Base-by-base conservation (phyloP, 2,888 invertebrate genomes). In the Andrena trimmerana region DNA sequence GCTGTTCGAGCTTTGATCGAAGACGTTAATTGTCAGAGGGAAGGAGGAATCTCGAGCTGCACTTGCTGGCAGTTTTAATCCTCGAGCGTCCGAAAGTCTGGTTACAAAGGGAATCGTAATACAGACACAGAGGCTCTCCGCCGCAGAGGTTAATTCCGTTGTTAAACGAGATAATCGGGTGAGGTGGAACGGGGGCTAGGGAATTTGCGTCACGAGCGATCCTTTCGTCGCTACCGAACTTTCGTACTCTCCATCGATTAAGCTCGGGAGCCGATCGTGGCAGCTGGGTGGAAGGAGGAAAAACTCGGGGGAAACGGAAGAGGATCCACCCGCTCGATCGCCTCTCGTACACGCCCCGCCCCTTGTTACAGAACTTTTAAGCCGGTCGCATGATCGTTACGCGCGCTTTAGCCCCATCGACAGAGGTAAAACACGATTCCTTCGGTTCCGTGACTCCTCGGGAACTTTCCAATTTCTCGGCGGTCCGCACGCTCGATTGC, bases 321-420 rank as follows among this genome's bases (percentile, higher is more conserved):
- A 83, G 73, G 72, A 76, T 60, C 59, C 76, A 68, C 52, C 68
- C 16, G 48, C 59, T 63, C 70, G 66, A 76, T 81, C 66, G 67
- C 60, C 69, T 68, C 81, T 54, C 76, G 50, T 63, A 67, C 62
- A 63, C 81, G 68, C 48, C 52, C 68, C 67, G 57, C 67, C 74
- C 80, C 81, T 87, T 84, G 83, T 87, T 88, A 86, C 78, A 50
- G 77, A 81, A 86, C 81, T 86, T 85, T 81, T 79, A 73, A 77
- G 72, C 78, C 73, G 52, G 54, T 67, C 76, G 80, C 71, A 70
- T 80, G 77, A 42, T 81, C 83, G 83, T 83, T 85, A 83, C 77
- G 67, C 62, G 73, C 77, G 78, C 78, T 68, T 81, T 75, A 78
- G 72, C 69, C 63, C 33, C 60, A 66, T 74, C 79, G 76, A 76